phyloP scores from a whole-genome alignment of 2,797 vertebrate species.

The Scomberomorus guttatus region DNA sequence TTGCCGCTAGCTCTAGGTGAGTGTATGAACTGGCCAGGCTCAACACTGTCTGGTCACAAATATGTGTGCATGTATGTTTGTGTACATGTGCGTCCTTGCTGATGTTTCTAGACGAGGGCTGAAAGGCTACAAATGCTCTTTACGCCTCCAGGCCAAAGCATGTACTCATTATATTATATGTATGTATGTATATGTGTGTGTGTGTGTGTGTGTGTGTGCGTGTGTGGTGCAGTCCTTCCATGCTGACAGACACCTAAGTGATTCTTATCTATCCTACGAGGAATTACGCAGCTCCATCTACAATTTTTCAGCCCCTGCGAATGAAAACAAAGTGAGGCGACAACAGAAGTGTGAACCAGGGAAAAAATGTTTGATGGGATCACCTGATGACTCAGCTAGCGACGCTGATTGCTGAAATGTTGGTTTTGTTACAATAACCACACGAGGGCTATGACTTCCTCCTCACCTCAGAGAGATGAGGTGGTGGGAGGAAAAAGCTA shows the following conservation, averaged over 20 bases:
- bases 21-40: constrained; percentile 11
- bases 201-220: constrained; percentile 1
- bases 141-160: constrained; percentile 14
- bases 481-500: constrained; percentile 43
- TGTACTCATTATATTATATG: constrained; percentile 49
- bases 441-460: constrained; percentile 45
- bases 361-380: constrained; percentile 47
- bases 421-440: constrained; percentile 48
- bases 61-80: constrained; percentile 20
- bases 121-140: constrained; percentile 46
- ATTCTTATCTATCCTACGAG: constrained; percentile 24
- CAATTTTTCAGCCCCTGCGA: constrained; percentile 39
- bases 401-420: constrained; percentile 25
- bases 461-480: constrained; percentile 49
- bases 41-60: constrained; percentile 16
- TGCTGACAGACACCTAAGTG: constrained; percentile 15
- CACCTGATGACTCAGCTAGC: constrained; percentile 64
- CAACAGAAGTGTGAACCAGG: constrained; percentile 29
- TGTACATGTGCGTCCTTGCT: constrained; percentile 41
- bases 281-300: constrained; percentile 24
- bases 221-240: constrained; percentile 4
- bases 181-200: constrained; percentile 21
- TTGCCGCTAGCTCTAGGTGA: constrained; percentile 33
- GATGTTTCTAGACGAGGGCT: constrained; percentile 29
- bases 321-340: constrained; percentile 54